A percentile compares a stretch with the other conserved stretches of the same genome.
phyloP scores from a whole-genome alignment of 2,113 vertebrate genomes.

The Girardinichthys multiradiatus region DNA sequence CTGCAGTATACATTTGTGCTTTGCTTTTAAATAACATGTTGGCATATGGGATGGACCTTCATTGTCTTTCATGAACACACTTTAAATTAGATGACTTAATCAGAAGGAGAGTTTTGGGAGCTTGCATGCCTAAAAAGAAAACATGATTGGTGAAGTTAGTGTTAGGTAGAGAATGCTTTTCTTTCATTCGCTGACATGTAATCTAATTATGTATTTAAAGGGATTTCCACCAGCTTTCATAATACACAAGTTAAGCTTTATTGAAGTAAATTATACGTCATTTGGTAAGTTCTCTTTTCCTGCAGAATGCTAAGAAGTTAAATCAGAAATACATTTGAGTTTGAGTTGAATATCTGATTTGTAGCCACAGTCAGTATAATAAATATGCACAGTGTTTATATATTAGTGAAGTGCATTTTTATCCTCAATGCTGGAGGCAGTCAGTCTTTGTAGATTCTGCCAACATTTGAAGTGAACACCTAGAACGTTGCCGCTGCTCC shows the following conservation, averaged over 20 bases:
- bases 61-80: no score
- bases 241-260: not conserved
- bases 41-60: no score
- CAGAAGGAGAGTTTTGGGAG: not conserved
- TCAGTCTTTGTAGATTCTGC: slow-evolving; percentile 4
- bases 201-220: not conserved
- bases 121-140: not conserved
- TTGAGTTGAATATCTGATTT: not conserved
- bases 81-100: no score
- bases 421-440: slow-evolving; percentile 18
- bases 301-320: not conserved
- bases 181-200: not conserved
- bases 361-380: not conserved
- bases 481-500: slow-evolving; percentile 31
- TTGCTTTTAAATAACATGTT: not conserved
- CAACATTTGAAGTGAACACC: slow-evolving; percentile 46
- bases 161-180: not conserved
- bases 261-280: not conserved
- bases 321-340: not conserved
- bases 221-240: not conserved
- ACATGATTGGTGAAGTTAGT: not conserved
- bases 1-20: not conserved
- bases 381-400: slow-evolving; percentile 3
- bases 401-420: slow-evolving; percentile 23
- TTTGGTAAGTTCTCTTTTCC: not conserved